Conservation (phyloP, 1,140 invertebrate genomes). For the Neuroterus valhalla region DNA sequence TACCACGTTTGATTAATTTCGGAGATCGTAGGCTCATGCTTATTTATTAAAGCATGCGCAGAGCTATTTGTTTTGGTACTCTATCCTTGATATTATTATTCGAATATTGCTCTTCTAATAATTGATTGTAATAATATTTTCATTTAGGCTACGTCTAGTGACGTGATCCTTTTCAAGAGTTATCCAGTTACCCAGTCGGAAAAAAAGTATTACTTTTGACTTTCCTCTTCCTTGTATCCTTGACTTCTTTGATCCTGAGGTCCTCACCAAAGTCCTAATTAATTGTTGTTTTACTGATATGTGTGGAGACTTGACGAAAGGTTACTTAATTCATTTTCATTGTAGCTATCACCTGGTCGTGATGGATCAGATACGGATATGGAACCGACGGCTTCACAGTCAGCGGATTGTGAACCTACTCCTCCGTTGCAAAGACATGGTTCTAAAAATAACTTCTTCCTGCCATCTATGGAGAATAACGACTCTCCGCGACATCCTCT, state of each 20-base stretch:
- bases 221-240: neutral
- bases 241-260: neutral
- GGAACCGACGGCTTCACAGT: slow-evolving; percentile 90
- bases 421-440: slow-evolving; percentile 92
- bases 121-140: neutral
- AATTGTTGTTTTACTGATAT: neutral
- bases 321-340: slow-evolving; percentile 41
- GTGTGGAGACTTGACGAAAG: neutral
- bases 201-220: slow-evolving; percentile 18
- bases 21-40: neutral
- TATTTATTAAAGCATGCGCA: neutral
- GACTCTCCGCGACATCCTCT: slow-evolving; percentile 80
- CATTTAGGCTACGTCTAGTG: slow-evolving; percentile 1
- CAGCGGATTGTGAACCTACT: slow-evolving; percentile 94
- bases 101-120: neutral
- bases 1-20: slow-evolving; percentile 2
- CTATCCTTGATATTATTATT: neutral
- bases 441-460: slow-evolving; percentile 94
- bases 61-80: neutral
- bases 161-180: neutral
- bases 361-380: slow-evolving; percentile 87
- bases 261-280: neutral
- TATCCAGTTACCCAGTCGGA: neutral
- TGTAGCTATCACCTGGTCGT: slow-evolving; percentile 85
- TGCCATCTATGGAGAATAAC: slow-evolving; percentile 80